Evolutionary conservation across 2,797 vertebrate species (phyloP).

Genomic region (Aeoliscus strigatus): DNA sequence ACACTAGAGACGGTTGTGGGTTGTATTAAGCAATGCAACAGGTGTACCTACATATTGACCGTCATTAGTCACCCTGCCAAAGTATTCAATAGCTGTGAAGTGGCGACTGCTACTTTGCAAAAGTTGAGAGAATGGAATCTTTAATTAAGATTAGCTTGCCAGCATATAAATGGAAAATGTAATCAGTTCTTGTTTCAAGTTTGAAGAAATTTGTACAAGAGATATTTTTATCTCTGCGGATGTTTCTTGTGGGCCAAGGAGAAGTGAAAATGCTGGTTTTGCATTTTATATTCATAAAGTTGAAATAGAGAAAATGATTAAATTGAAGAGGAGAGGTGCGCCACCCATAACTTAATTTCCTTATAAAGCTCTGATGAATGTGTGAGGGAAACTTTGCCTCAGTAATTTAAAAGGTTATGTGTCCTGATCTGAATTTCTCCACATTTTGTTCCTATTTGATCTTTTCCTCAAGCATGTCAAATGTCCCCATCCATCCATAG

Average conservation of each 20-base stretch:
- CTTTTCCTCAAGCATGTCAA: conserved; percentile 40
- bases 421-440: conserved; percentile 41
- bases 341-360: conserved; percentile 32
- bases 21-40: conserved; percentile 18
- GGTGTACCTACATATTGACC: conserved; percentile 19
- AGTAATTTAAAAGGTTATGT: conserved; percentile 30
- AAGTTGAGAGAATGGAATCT: conserved; percentile 30
- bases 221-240: conserved; percentile 10
- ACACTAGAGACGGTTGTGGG: too few relatives aligned
- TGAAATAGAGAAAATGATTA: conserved; percentile 24
- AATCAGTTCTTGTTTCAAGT: conserved; percentile 37
- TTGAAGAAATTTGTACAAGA: conserved; percentile 17
- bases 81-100: conserved; percentile 18
- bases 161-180: conserved; percentile 21
- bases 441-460: conserved; percentile 24
- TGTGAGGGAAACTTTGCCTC: conserved; percentile 17
- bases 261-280: conserved; percentile 26
- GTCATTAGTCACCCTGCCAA: conserved; percentile 35
- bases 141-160: conserved; percentile 19
- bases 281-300: conserved; percentile 28
- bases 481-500: conserved; percentile 32
- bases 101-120: conserved; percentile 17
- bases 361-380: conserved; percentile 44
- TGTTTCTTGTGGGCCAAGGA: conserved; percentile 8
- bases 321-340: conserved; percentile 7